Conservation (phyloP, 2,888 invertebrate species). For the Tetragonula carbonaria region DNA sequence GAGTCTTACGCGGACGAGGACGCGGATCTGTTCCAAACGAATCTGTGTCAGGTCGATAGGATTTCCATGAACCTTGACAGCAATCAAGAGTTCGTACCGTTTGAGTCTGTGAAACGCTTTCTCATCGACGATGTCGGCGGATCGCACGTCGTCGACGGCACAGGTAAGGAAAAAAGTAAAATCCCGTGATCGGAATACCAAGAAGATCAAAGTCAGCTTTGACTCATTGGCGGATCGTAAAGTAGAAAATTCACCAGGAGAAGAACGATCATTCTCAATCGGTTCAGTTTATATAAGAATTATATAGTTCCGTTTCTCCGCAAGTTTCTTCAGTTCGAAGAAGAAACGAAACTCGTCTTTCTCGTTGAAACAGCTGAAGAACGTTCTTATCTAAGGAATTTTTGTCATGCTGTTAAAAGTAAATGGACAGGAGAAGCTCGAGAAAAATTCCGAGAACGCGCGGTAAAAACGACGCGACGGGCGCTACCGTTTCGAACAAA, state of each 20-base stretch:
- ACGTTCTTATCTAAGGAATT: no score
- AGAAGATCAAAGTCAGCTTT: background rate
- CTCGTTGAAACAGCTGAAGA: no score
- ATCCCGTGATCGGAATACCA: no score
- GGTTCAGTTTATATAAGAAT: no score
- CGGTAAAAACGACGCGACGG: background rate
- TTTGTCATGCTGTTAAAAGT: background rate
- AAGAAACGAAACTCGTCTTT: no score
- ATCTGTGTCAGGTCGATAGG: slow-evolving; percentile 64
- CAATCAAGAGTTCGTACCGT: slow-evolving; percentile 80
- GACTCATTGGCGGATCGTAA: background rate
- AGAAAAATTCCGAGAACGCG: background rate
- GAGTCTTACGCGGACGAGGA: slow-evolving; percentile 67
- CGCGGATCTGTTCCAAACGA: slow-evolving; percentile 64
- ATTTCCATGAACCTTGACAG: slow-evolving; percentile 71
- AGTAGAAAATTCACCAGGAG: background rate
- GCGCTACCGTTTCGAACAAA: background rate
- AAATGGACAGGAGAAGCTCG: background rate
- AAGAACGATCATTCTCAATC: no score
- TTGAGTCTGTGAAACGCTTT: slow-evolving; percentile 78
- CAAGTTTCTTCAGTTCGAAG: no score
- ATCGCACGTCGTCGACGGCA: background rate
- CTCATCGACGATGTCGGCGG: slow-evolving; percentile 72
- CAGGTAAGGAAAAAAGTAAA: slow-evolving; percentile 54
- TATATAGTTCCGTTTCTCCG: no score